Conservation (phyloP, 2,888 invertebrate species). For the Drosophila paranaensis region DNA sequence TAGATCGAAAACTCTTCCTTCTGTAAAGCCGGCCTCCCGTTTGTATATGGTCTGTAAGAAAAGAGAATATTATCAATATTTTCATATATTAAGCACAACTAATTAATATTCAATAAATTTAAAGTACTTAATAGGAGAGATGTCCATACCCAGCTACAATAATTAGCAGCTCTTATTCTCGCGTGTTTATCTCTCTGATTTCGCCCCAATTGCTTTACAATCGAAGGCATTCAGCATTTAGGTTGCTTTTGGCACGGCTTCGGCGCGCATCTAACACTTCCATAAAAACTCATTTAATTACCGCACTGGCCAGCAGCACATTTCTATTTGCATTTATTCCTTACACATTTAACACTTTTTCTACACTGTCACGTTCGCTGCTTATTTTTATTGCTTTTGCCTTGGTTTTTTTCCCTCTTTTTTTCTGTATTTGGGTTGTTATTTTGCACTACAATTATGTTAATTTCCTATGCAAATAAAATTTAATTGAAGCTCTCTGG, state of each 20-base stretch:
- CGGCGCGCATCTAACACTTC: slow-evolving; percentile 35
- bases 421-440: slow-evolving; percentile 59
- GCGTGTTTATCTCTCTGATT: background rate
- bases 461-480: slow-evolving; percentile 84
- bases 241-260: slow-evolving; percentile 11
- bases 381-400: slow-evolving; percentile 70
- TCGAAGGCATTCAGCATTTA: background rate
- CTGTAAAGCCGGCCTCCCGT: too few relatives aligned
- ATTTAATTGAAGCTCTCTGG: slow-evolving; percentile 83
- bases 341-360: slow-evolving; percentile 66
- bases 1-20: too few relatives aligned
- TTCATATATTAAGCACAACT: background rate
- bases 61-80: too few relatives aligned
- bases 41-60: too few relatives aligned
- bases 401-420: slow-evolving; percentile 15
- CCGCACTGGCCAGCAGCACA: slow-evolving; percentile 47
- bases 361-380: slow-evolving; percentile 67
- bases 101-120: background rate
- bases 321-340: slow-evolving; percentile 59
- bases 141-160: background rate
- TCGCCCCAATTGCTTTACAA: slow-evolving; percentile 1
- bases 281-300: slow-evolving; percentile 65
- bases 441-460: slow-evolving; percentile 83
- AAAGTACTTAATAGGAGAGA: background rate
- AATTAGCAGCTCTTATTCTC: background rate